Percentiles rank a stretch among this genome's conserved stretches.
phyloP scores from a whole-genome alignment of 92 coral and sea anemone genomes.

The Zoanthus sociatus region DNA sequence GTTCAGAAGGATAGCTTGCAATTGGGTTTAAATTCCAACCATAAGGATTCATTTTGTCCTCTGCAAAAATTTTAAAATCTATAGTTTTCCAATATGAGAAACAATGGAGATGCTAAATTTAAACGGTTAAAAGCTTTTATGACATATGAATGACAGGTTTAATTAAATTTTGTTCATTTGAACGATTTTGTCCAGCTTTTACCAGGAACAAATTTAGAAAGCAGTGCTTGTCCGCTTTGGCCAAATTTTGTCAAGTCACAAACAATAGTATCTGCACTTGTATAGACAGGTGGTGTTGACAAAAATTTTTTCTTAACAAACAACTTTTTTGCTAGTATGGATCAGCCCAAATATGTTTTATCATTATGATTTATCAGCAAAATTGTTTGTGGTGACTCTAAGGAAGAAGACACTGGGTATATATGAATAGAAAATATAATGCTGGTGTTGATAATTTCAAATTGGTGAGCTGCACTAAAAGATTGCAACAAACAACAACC shows the following conservation, averaged over 20 bases:
- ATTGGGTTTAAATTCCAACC: not conserved
- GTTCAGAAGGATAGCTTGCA: not conserved
- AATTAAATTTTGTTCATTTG: not conserved
- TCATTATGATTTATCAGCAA: too few relatives aligned
- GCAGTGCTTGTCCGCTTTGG: not conserved
- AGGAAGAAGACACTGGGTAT: too few relatives aligned
- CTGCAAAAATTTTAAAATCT: not conserved
- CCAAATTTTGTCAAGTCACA: not conserved
- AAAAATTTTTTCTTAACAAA: not conserved
- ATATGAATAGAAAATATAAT: too few relatives aligned
- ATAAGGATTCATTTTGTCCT: not conserved
- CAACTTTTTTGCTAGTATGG: not conserved
- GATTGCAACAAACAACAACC: too few relatives aligned
- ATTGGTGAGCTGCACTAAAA: too few relatives aligned
- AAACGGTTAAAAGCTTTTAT: not conserved
- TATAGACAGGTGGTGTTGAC: not conserved
- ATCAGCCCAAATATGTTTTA: not conserved
- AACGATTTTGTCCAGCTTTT: slow-evolving; percentile 9
- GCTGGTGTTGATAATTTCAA: too few relatives aligned
- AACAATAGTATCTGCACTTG: not conserved
- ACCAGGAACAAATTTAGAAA: not conserved
- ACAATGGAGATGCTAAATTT: not conserved
- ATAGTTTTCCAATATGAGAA: not conserved
- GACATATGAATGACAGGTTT: not conserved
- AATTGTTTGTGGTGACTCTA: too few relatives aligned